Evolutionary conservation across 2,113 vertebrate species (phyloP).

Genomic region (Solenodon paradoxus): DNA sequence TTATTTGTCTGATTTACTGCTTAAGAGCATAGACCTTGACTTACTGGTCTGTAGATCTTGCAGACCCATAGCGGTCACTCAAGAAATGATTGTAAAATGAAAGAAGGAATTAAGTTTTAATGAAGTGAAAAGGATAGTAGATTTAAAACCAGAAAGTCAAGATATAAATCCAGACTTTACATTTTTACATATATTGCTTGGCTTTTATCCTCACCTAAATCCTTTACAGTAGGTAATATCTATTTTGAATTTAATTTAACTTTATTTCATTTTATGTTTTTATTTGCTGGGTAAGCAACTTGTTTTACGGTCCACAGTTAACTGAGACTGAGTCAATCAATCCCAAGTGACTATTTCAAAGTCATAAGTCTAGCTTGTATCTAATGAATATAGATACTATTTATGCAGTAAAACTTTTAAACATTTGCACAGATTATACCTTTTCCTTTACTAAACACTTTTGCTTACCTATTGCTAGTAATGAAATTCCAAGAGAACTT

Average conservation of each 20-base stretch:
- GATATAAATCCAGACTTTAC: background rate
- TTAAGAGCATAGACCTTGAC: background rate
- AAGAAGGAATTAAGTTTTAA: background rate
- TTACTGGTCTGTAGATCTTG: background rate
- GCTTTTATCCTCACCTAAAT: background rate
- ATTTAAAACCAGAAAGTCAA: background rate
- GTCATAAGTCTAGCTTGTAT: background rate
- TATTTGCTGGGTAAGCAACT: background rate
- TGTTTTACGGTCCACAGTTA: background rate
- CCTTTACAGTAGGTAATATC: background rate
- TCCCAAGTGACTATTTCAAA: background rate
- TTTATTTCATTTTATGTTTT: background rate
- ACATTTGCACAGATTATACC: background rate
- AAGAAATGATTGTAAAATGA: background rate
- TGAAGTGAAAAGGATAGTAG: background rate
- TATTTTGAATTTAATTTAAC: background rate
- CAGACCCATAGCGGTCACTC: background rate
- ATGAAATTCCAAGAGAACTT: conserved; percentile 15
- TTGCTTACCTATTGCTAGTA: background rate
- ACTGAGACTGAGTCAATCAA: background rate
- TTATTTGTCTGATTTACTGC: background rate
- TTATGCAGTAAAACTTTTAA: background rate
- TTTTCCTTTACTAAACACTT: background rate
- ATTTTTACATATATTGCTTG: background rate
- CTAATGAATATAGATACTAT: background rate